phyloP scores from a whole-genome alignment of 1,140 invertebrate species.

The Heliothis virescens region DNA sequence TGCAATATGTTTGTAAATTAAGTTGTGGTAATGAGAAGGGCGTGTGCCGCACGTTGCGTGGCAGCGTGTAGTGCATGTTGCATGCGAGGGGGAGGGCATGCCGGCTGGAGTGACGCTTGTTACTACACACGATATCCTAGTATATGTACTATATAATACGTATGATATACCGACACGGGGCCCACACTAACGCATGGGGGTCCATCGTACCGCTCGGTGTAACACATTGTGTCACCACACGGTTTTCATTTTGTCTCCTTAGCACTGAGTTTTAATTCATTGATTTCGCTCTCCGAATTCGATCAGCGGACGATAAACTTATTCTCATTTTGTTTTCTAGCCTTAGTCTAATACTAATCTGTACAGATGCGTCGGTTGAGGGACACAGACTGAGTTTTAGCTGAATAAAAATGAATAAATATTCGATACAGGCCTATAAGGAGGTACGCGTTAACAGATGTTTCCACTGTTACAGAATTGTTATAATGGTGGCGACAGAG shows the following conservation, averaged over 20 bases:
- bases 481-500: too few species aligned
- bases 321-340: constrained; percentile 35
- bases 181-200: constrained; percentile 31
- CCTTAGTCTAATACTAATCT: constrained; percentile 30
- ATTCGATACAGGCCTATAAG: too few species aligned
- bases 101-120: constrained; percentile 31
- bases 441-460: too few species aligned
- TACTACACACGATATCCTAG: constrained; percentile 35
- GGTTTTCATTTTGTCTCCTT: constrained; percentile 25
- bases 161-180: constrained; percentile 22
- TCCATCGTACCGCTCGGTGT: background rate
- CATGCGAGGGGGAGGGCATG: background rate
- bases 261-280: constrained; percentile 36
- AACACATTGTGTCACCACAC: constrained; percentile 31
- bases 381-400: background rate
- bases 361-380: background rate
- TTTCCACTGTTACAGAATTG: too few species aligned
- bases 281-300: constrained; percentile 23
- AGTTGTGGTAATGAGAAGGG: background rate
- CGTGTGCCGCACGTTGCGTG: too few species aligned
- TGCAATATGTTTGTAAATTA: constrained; percentile 2
- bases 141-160: constrained; percentile 44
- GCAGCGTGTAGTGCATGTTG: too few species aligned
- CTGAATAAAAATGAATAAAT: too few species aligned
- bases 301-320: background rate